Conservation (phyloP, 2,888 invertebrate species). For the Choristoneura rosaceana region DNA sequence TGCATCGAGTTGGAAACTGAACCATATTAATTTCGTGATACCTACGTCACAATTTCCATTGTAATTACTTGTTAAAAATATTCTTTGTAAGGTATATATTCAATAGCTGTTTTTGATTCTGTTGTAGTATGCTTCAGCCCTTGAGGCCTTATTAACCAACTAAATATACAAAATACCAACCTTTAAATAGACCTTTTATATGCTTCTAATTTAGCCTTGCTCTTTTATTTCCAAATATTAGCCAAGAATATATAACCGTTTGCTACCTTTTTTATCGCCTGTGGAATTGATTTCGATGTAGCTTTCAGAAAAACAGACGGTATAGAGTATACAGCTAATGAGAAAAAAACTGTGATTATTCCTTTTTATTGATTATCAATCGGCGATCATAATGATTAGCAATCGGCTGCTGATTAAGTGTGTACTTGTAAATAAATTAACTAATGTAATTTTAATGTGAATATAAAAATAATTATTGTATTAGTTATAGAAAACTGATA, state of each 20-base stretch:
- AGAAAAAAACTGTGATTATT: conserved; percentile 2
- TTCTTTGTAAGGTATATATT: too few species aligned
- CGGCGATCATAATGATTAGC: conserved; percentile 2
- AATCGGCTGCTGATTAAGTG: conserved; percentile 31
- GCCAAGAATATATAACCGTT: too few species aligned
- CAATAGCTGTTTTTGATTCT: too few species aligned
- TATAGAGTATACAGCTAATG: not conserved
- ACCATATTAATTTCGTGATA: too few species aligned
- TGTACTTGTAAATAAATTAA: conserved; percentile 10
- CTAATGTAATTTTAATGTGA: conserved; percentile 11
- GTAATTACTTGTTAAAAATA: too few species aligned
- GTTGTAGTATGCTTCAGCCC: too few species aligned
- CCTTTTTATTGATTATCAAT: not conserved
- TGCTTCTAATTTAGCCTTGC: too few species aligned
- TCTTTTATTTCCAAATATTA: too few species aligned
- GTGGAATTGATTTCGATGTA: not conserved
- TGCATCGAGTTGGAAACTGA: too few species aligned
- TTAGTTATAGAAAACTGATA: not conserved
- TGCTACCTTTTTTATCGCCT: not conserved
- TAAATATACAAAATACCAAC: not conserved
- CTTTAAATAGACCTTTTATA: not conserved
- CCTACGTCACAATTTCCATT: too few species aligned
- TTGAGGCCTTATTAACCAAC: not conserved
- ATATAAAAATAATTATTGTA: not conserved
- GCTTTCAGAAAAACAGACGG: not conserved